These are phyloP conservation scores for Lampropteryx suffumata DNA, from an alignment of 2,888 invertebrate species.

Conservation along the genomic window DNA sequence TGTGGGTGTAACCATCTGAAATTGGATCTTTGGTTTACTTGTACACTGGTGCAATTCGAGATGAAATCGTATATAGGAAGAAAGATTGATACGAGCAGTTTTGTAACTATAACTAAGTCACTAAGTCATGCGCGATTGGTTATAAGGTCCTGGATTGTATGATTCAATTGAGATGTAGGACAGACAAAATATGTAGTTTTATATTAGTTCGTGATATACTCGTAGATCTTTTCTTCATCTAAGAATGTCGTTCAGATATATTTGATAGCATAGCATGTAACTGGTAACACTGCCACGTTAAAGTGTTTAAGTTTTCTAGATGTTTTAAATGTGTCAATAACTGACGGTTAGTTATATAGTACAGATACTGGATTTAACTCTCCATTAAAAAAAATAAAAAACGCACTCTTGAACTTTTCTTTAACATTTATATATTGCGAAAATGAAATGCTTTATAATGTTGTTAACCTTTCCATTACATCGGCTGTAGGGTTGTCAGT, in stretches of 20 bases:
- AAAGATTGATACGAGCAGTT: not conserved
- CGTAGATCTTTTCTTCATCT: too few relatives aligned
- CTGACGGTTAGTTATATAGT: too few relatives aligned
- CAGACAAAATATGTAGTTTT: too few relatives aligned
- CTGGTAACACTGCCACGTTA: too few relatives aligned
- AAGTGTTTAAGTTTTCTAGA: too few relatives aligned
- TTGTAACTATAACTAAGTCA: not conserved
- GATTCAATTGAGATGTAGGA: too few relatives aligned
- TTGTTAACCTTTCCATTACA: constrained; percentile 22
- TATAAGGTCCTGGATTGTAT: too few relatives aligned
- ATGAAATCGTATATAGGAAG: constrained; percentile 7
- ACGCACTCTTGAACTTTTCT: constrained; percentile 7
- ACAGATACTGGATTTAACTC: too few relatives aligned
- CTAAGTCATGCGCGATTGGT: not conserved
- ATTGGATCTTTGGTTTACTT: constrained; percentile 11
- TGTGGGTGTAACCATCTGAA: constrained; percentile 20
- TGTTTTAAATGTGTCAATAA: too few relatives aligned
- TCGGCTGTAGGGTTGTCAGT: constrained; percentile 1
- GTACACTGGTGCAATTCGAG: constrained; percentile 3
- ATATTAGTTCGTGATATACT: too few relatives aligned
- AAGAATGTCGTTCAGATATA: too few relatives aligned
- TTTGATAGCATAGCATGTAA: too few relatives aligned
- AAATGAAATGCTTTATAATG: constrained; percentile 10
- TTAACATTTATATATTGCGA: constrained; percentile 2
- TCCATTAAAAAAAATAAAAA: not conserved